Percentiles rank a stretch among this genome's conserved stretches.
Evolutionary conservation across 37 sponge, comb jelly and placozoan species (phyloP).

Genomic region (Petrosia ficiformis): DNA sequence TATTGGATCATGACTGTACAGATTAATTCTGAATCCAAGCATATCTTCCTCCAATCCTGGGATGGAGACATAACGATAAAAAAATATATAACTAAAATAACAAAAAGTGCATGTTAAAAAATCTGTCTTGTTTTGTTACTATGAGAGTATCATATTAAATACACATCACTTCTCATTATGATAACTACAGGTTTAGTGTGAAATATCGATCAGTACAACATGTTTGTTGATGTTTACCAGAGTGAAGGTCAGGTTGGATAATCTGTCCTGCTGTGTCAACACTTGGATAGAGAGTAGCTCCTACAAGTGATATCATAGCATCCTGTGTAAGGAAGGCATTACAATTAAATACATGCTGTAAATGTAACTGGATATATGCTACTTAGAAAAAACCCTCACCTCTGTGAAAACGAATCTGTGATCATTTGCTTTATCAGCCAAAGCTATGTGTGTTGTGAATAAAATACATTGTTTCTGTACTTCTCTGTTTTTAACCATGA

Average conservation of each 20-base stretch:
- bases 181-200: too few species aligned
- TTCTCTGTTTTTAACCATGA: conserved; percentile 53
- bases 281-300: conserved; percentile 60
- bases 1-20: conserved; percentile 36
- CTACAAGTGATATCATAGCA: conserved; percentile 64
- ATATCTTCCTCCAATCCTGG: conserved; percentile 37
- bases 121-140: too few species aligned
- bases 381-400: too few species aligned
- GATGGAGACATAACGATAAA: too few species aligned
- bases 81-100: too few species aligned
- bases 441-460: conserved; percentile 59
- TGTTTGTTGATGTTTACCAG: too few species aligned
- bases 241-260: conserved; percentile 46
- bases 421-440: conserved; percentile 33
- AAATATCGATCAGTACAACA: too few species aligned
- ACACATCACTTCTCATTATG: too few species aligned
- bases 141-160: too few species aligned
- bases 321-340: conserved; percentile 29
- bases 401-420: conserved; percentile 5
- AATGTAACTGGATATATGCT: background rate
- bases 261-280: conserved; percentile 73
- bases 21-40: conserved; percentile 52
- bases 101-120: too few species aligned
- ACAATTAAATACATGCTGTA: background rate
- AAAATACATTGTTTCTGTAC: conserved; percentile 44